A percentile compares a stretch with the other conserved stretches of the same genome.
Evolutionary conservation across 92 coral and sea anemone genomes (phyloP).

Genomic region (Epizoanthus illoricatus): DNA sequence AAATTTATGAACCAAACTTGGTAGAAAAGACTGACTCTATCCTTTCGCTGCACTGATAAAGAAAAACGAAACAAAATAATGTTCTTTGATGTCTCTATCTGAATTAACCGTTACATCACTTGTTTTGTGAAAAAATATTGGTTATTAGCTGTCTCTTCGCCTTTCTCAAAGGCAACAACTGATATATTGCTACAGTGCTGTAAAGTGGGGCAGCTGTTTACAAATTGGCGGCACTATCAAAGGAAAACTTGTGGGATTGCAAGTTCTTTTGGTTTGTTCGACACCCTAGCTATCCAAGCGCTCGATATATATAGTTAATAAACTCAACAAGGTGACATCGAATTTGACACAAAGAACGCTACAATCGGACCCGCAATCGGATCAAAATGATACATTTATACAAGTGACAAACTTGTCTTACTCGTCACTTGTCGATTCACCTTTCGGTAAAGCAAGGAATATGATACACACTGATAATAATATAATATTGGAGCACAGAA

Average conservation of each 20-base stretch:
- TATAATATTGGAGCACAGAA: neutral
- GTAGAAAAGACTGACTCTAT: neutral
- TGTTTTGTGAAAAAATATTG: neutral
- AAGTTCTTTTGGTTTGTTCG: no score
- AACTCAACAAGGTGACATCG: slow-evolving; percentile 6
- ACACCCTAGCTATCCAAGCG: neutral
- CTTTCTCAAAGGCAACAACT: neutral
- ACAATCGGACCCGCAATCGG: neutral
- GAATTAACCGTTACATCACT: neutral
- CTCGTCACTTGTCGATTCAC: neutral
- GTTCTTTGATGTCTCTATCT: neutral
- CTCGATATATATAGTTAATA: neutral
- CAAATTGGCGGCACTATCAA: neutral
- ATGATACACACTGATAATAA: no score
- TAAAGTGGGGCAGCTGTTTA: slow-evolving; percentile 1
- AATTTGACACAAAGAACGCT: slow-evolving; percentile 3
- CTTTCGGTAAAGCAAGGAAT: neutral
- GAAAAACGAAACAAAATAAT: neutral
- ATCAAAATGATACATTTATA: neutral
- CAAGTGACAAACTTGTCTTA: no score
- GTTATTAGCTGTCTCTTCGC: neutral
- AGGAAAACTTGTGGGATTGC: neutral
- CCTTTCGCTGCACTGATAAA: neutral
- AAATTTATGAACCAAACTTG: neutral
- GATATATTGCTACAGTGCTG: neutral